Evolutionary conservation across 2,113 vertebrate genomes (phyloP).

Genomic region (Callospermophilus lateralis): DNA sequence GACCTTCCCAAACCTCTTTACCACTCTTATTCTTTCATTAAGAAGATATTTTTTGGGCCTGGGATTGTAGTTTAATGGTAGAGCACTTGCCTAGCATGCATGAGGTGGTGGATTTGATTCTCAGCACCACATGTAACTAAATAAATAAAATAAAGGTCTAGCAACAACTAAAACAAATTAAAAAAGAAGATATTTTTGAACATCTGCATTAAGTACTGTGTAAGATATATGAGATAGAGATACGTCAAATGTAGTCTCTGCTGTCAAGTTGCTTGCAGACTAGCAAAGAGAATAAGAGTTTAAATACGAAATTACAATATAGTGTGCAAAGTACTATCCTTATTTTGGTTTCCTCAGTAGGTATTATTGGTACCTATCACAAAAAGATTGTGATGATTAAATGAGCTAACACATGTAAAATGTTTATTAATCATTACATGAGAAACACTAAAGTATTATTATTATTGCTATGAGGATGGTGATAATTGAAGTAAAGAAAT

Average conservation of each 20-base stretch:
- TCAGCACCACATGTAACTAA: no score
- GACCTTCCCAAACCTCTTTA: not conserved
- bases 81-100: no score
- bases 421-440: conserved; percentile 27
- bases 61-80: not conserved
- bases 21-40: conserved; percentile 10
- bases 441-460: not conserved
- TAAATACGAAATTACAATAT: conserved; percentile 27
- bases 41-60: not conserved
- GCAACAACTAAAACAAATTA: no score
- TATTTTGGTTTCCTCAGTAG: not conserved
- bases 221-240: not conserved
- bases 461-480: not conserved
- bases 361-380: not conserved
- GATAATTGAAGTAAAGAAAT: conserved; percentile 35
- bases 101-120: no score
- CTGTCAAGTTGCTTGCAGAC: not conserved
- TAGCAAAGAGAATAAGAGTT: not conserved
- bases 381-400: not conserved
- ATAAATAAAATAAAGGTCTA: no score
- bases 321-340: not conserved
- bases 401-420: conserved; percentile 22
- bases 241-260: not conserved
- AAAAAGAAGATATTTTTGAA: not conserved
- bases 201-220: not conserved